These are phyloP conservation scores for Nothocercus nigrocapillus DNA, from an alignment of 2,113 vertebrate genomes.

Conservation along the genomic window DNA sequence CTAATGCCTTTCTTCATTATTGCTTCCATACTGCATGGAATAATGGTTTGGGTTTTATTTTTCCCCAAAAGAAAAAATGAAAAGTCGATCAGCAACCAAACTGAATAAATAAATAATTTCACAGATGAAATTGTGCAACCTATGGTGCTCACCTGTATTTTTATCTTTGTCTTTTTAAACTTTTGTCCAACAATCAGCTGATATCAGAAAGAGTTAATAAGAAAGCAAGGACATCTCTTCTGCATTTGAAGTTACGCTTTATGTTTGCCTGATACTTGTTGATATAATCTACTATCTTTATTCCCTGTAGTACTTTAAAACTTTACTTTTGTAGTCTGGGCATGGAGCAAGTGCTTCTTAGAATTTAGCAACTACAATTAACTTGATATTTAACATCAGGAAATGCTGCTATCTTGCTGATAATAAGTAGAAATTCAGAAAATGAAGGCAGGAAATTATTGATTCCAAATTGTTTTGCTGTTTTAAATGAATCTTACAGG, in stretches of 20 bases:
- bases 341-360: background rate
- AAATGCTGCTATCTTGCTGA: background rate
- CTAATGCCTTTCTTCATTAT: background rate
- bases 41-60: background rate
- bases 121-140: background rate
- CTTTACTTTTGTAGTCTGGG: background rate
- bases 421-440: background rate
- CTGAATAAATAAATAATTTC: background rate
- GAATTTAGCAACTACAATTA: background rate
- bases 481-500: background rate
- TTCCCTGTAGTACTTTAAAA: background rate
- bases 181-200: background rate
- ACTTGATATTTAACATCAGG: background rate
- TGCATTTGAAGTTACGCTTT: background rate
- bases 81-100: background rate
- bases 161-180: background rate
- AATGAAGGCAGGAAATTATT: background rate
- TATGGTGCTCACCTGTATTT: background rate
- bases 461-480: background rate
- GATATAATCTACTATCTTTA: background rate
- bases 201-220: background rate
- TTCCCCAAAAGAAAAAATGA: background rate
- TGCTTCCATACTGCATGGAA: background rate
- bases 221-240: background rate
- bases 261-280: constrained; percentile 31